Evolutionary conservation across 2,888 invertebrate species (phyloP).

Genomic region (Drosophila pseudotalamancana): DNA sequence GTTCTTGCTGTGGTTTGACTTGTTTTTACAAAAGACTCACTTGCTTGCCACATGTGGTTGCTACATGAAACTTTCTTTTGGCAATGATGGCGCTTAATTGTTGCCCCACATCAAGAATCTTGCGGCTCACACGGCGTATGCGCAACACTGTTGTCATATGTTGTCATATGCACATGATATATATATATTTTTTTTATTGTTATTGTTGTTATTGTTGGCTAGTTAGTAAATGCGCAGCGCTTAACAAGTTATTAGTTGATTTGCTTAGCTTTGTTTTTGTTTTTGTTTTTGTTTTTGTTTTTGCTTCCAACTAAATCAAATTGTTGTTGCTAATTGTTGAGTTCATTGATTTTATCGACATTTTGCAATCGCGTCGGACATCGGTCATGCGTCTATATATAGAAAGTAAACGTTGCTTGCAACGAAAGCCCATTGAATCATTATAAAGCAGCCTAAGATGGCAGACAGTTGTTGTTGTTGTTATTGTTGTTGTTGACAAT

Average conservation of each 20-base stretch:
- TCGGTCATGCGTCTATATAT: conserved; percentile 69
- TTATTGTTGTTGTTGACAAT: background rate
- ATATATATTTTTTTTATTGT: too few species aligned
- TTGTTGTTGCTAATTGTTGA: conserved; percentile 34
- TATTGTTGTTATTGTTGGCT: conserved; percentile 3
- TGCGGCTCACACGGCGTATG: conserved; percentile 47
- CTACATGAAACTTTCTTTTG: conserved; percentile 58
- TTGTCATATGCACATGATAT: too few species aligned
- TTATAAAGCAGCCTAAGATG: conserved; percentile 28
- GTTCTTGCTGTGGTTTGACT: conserved; percentile 47
- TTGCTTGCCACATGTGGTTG: conserved; percentile 19
- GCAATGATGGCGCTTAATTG: conserved; percentile 30
- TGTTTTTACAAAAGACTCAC: conserved; percentile 30
- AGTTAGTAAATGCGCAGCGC: conserved; percentile 30
- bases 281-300: too few species aligned
- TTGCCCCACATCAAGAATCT: conserved; percentile 33
- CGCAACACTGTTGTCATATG: conserved; percentile 43
- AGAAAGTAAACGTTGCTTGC: conserved; percentile 44
- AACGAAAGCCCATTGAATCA: conserved; percentile 51
- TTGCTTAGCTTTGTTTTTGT: too few species aligned
- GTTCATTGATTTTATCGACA: conserved; percentile 72
- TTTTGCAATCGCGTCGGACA: conserved; percentile 43
- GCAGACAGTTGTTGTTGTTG: conserved; percentile 2
- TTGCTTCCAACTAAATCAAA: conserved; percentile 3
- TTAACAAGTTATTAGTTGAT: conserved; percentile 20